These are phyloP conservation scores for Drosophila meridiana DNA, from an alignment of 2,888 invertebrate genomes.

Conservation along the genomic window DNA sequence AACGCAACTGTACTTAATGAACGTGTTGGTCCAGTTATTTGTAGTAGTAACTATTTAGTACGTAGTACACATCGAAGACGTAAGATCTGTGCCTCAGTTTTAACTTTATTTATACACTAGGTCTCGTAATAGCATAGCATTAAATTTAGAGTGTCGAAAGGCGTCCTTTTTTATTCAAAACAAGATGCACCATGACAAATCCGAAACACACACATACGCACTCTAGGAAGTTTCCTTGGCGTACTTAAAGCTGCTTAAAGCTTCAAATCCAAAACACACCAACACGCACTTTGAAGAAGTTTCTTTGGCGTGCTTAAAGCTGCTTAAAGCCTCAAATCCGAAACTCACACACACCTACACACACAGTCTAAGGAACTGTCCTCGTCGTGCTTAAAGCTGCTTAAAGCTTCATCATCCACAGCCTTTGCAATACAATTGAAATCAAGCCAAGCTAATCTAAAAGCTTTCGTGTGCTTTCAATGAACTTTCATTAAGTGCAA, in stretches of 20 bases:
- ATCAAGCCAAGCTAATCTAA: not conserved
- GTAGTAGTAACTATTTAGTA: constrained; percentile 32
- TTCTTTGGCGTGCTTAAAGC: not conserved
- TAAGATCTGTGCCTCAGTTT: constrained; percentile 77
- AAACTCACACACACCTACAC: constrained; percentile 5
- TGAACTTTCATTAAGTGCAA: constrained; percentile 22
- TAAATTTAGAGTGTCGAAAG: constrained; percentile 23
- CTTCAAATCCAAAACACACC: constrained; percentile 9
- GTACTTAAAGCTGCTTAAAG: constrained; percentile 15
- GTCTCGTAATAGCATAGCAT: constrained; percentile 39
- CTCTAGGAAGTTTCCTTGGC: too few species aligned
- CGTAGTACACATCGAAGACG: constrained; percentile 61
- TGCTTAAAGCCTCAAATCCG: constrained; percentile 28
- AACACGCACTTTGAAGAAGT: not conserved
- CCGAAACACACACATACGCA: constrained; percentile 11
- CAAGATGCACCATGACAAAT: constrained; percentile 35
- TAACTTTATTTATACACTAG: constrained; percentile 51
- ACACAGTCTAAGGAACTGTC: not conserved
- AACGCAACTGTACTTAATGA: constrained; percentile 65
- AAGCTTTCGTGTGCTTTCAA: not conserved
- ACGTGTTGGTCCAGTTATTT: constrained; percentile 43
- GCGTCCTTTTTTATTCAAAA: constrained; percentile 2
- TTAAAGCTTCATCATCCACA: constrained; percentile 12
- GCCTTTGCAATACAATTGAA: constrained; percentile 9
- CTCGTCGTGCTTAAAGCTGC: constrained; percentile 4